Evolutionary conservation across 1,140 invertebrate genomes (phyloP).

Genomic region (Adoxophyes honmai): DNA sequence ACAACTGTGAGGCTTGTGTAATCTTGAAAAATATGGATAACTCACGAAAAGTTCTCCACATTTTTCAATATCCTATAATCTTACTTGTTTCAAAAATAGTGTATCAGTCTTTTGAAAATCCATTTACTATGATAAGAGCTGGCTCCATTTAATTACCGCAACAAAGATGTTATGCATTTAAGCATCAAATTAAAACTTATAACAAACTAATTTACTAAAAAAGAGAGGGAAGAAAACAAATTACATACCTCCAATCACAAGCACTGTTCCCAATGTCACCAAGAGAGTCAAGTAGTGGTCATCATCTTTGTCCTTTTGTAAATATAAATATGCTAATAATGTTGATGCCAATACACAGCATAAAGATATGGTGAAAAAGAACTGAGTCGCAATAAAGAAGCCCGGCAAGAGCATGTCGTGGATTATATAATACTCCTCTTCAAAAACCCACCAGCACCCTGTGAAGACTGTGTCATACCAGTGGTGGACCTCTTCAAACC

Average conservation of each 20-base stretch:
- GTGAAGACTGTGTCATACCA: conserved; percentile 86
- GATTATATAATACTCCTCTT: conserved; percentile 95
- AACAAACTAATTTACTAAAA: neutral
- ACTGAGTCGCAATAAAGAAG: conserved; percentile 95
- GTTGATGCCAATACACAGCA: conserved; percentile 86
- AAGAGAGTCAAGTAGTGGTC: conserved; percentile 86
- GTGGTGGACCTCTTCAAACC: conserved; percentile 89
- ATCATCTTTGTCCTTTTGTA: conserved; percentile 87
- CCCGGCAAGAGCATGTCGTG: conserved; percentile 89
- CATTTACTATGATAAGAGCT: too few relatives aligned
- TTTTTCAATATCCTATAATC: too few relatives aligned
- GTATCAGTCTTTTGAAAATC: too few relatives aligned
- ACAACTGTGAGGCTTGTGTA: too few relatives aligned
- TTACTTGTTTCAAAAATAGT: too few relatives aligned
- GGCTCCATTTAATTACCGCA: too few relatives aligned
- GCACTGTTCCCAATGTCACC: conserved; percentile 83
- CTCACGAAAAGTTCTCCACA: too few relatives aligned
- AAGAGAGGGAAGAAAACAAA: neutral
- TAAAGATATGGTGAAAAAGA: conserved; percentile 93
- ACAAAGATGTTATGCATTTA: too few relatives aligned
- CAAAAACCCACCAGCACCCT: conserved; percentile 95
- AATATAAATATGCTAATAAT: conserved; percentile 84
- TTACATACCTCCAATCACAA: conserved; percentile 79
- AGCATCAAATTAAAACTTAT: too few relatives aligned
- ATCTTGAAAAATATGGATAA: too few relatives aligned